These are phyloP conservation scores for Ictalurus punctatus DNA, from an alignment of 2,113 vertebrate genomes.

Conservation along the genomic window DNA sequence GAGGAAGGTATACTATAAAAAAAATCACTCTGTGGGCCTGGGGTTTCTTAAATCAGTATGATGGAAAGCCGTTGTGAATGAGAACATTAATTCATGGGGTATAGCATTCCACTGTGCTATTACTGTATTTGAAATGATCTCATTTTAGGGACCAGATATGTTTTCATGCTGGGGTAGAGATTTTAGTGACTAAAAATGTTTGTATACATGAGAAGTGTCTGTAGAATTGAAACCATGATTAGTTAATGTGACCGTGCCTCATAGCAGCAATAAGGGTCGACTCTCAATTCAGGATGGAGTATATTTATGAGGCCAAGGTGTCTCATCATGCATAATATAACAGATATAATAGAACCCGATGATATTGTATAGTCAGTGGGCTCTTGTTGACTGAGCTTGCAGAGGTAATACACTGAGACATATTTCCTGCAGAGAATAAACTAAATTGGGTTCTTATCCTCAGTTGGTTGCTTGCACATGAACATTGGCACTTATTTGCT, in stretches of 20 bases:
- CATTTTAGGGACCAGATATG: neutral
- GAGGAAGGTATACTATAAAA: neutral
- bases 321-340: slow-evolving; percentile 10
- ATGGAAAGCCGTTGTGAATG: neutral
- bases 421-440: slow-evolving; percentile 36
- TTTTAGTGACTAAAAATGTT: neutral
- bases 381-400: slow-evolving; percentile 40
- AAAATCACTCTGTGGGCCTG: neutral
- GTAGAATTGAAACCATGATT: slow-evolving; percentile 14
- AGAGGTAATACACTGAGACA: slow-evolving; percentile 43
- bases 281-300: slow-evolving; percentile 37
- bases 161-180: neutral
- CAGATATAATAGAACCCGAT: neutral
- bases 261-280: slow-evolving; percentile 16
- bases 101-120: neutral
- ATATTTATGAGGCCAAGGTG: slow-evolving; percentile 2
- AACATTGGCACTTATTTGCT: neutral
- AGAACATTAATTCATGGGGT: neutral
- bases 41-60: neutral
- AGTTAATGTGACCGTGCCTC: slow-evolving; percentile 1
- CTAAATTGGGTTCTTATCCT: slow-evolving; percentile 15
- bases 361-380: slow-evolving; percentile 37
- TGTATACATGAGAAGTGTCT: neutral
- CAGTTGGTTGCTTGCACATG: slow-evolving; percentile 24
- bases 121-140: neutral